These are phyloP conservation scores for Zenarchopterus dispar DNA, from an alignment of 2,797 vertebrate genomes.

Conservation along the genomic window DNA sequence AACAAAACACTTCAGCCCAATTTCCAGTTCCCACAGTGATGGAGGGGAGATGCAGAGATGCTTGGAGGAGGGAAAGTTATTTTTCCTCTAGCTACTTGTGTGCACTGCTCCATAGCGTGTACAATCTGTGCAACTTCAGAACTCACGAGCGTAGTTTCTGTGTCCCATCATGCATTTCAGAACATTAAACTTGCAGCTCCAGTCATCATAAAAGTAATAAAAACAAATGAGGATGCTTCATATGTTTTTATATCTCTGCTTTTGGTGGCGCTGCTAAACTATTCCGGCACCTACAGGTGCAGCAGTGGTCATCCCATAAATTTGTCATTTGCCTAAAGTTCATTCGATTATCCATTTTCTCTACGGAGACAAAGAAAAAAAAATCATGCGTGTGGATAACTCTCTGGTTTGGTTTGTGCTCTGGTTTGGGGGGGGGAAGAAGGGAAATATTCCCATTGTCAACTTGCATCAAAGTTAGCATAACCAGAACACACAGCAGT, in stretches of 20 bases:
- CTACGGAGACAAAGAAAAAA: neutral
- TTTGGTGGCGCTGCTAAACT: neutral
- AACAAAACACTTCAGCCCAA: constrained; percentile 85
- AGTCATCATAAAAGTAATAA: neutral
- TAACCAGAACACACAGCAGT: neutral
- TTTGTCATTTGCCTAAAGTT: neutral
- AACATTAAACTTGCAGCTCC: too few species aligned
- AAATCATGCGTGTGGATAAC: too few species aligned
- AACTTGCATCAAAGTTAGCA: too few species aligned
- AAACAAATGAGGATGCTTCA: neutral
- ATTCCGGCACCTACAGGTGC: neutral
- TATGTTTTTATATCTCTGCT: neutral
- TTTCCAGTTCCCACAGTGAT: constrained; percentile 71
- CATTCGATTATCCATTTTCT: neutral
- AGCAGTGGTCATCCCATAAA: neutral
- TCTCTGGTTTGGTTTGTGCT: too few species aligned
- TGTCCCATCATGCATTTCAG: too few species aligned
- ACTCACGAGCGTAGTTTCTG: too few species aligned
- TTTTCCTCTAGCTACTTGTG: constrained; percentile 37
- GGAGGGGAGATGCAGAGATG: constrained; percentile 10
- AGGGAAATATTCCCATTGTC: too few species aligned
- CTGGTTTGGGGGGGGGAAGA: too few species aligned
- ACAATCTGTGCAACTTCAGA: neutral
- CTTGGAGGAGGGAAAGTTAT: constrained; percentile 37
- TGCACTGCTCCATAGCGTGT: constrained; percentile 3